A percentile compares a stretch with the other conserved stretches of the same genome.
phyloP scores from a whole-genome alignment of 2,888 invertebrate genomes.

The Leistus spinibarbis region DNA sequence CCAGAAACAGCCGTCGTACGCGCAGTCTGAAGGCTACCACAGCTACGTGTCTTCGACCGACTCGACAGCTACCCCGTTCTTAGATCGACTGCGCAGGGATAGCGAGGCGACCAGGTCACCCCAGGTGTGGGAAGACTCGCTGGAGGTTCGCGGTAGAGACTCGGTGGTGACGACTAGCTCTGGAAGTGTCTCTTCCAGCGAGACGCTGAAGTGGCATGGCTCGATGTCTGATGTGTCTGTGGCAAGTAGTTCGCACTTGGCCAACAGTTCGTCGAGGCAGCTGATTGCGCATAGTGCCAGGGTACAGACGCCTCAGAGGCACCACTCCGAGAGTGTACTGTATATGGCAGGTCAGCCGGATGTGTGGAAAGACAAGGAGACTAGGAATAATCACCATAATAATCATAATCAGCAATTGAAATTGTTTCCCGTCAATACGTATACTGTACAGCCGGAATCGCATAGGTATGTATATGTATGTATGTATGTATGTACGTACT shows the following conservation, averaged over 20 bases:
- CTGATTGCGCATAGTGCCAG: constrained; percentile 78
- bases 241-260: constrained; percentile 61
- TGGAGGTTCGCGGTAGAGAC: constrained; percentile 59
- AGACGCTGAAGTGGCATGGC: constrained; percentile 80
- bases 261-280: constrained; percentile 61
- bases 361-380: constrained; percentile 54
- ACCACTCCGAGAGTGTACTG: constrained; percentile 77
- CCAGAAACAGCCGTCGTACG: constrained; percentile 74
- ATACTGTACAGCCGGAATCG: constrained; percentile 62
- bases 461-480: not conserved
- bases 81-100: constrained; percentile 72
- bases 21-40: constrained; percentile 80
- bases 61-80: constrained; percentile 76
- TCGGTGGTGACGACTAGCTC: constrained; percentile 68
- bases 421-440: constrained; percentile 73
- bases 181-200: constrained; percentile 71
- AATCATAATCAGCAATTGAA: constrained; percentile 62
- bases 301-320: constrained; percentile 77
- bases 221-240: constrained; percentile 76
- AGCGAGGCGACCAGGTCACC: constrained; percentile 60
- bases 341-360: constrained; percentile 63
- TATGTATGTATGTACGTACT: not conserved
- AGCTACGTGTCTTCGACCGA: constrained; percentile 80
- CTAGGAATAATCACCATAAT: constrained; percentile 56
- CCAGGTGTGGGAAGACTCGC: constrained; percentile 57